Conservation (phyloP, 1,140 invertebrate genomes). For the Nasonia giraulti region DNA sequence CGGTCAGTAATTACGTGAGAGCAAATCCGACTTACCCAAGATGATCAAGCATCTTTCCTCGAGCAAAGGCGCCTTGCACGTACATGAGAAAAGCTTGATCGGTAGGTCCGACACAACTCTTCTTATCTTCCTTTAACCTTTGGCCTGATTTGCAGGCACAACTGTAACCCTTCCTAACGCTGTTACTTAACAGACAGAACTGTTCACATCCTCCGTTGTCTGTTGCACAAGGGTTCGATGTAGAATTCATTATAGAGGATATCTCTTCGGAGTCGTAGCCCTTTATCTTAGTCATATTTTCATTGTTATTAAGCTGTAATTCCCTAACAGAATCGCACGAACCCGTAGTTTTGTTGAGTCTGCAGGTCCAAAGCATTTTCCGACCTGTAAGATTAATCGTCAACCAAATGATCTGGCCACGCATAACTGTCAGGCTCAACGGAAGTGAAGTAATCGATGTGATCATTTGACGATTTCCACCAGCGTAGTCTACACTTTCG, state of each 20-base stretch:
- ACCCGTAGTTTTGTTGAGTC: neutral
- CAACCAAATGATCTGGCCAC: neutral
- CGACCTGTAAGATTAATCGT: neutral
- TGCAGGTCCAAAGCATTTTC: neutral
- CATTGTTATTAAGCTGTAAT: neutral
- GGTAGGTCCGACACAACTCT: neutral
- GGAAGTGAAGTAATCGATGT: neutral
- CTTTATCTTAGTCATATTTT: neutral
- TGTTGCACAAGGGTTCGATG: neutral
- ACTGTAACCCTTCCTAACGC: neutral
- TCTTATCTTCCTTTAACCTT: neutral
- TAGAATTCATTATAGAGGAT: neutral
- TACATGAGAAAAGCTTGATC: neutral
- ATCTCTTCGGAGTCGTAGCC: neutral
- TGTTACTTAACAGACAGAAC: neutral
- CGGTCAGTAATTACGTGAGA: neutral
- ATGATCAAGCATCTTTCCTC: neutral
- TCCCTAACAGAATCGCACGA: neutral
- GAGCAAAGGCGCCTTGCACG: neutral
- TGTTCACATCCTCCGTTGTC: constrained; percentile 15
- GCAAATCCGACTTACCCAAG: neutral
- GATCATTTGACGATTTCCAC: neutral
- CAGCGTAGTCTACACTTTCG: constrained; percentile 1
- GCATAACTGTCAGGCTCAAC: neutral
- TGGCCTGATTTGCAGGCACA: neutral